A percentile compares a stretch with the other conserved stretches of the same genome.
Conservation (phyloP, 1,140 invertebrate genomes). For the Maconellicoccus hirsutus region DNA sequence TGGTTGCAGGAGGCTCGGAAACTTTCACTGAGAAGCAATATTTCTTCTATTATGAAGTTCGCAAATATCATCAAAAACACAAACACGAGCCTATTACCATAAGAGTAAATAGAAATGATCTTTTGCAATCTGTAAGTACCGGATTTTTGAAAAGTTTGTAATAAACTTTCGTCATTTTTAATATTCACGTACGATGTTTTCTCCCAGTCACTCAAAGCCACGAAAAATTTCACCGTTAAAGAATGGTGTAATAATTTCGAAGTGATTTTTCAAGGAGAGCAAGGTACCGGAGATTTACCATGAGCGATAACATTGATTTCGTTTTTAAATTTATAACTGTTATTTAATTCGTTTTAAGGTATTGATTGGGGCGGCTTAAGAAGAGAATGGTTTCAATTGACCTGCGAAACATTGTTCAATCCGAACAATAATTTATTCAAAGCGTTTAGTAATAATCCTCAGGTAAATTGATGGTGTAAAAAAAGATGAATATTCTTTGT, state of each 20-base stretch:
- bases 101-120: slow-evolving; percentile 65
- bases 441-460: slow-evolving; percentile 71
- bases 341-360: slow-evolving; percentile 41
- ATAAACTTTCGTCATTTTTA: background rate
- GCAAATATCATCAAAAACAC: slow-evolving; percentile 71
- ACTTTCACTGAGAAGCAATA: slow-evolving; percentile 92
- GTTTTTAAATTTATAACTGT: slow-evolving; percentile 13
- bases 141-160: slow-evolving; percentile 8
- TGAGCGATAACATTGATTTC: slow-evolving; percentile 19
- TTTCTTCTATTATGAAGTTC: slow-evolving; percentile 86
- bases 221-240: slow-evolving; percentile 60
- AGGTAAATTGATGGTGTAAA: slow-evolving; percentile 17
- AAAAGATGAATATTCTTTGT: background rate
- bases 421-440: slow-evolving; percentile 67
- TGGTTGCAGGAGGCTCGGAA: slow-evolving; percentile 62
- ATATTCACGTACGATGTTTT: background rate
- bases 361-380: slow-evolving; percentile 88
- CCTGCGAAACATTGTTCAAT: slow-evolving; percentile 78
- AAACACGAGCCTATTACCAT: slow-evolving; percentile 72
- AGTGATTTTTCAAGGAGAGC: slow-evolving; percentile 80
- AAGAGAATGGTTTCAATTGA: slow-evolving; percentile 85
- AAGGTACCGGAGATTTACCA: slow-evolving; percentile 46
- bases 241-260: slow-evolving; percentile 93
- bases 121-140: slow-evolving; percentile 61
- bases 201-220: slow-evolving; percentile 62